Conservation (phyloP, 2,113 vertebrate genomes). For the Prionailurus viverrinus region DNA sequence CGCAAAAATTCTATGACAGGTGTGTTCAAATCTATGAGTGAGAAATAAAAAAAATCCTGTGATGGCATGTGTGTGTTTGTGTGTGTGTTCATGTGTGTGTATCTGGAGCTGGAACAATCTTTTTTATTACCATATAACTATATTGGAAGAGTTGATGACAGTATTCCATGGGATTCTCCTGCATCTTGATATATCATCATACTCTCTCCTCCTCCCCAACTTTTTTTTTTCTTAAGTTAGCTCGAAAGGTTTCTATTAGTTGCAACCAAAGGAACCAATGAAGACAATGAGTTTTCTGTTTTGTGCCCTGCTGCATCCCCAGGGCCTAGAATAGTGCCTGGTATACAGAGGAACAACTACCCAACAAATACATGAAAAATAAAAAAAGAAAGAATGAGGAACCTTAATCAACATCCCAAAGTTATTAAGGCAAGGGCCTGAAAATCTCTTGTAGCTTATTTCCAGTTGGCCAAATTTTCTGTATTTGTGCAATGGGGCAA, state of each 20-base stretch:
- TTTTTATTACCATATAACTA: background rate
- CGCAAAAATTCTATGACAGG: background rate
- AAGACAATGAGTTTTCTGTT: background rate
- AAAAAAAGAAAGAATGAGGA: background rate
- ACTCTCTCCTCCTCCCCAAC: background rate
- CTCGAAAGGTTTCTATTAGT: background rate
- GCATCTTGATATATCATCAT: background rate
- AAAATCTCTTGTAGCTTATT: slow-evolving; percentile 59
- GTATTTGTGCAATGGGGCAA: slow-evolving; percentile 46
- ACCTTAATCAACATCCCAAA: slow-evolving; percentile 12
- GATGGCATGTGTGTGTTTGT: background rate
- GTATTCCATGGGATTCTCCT: background rate
- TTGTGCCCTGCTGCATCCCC: background rate
- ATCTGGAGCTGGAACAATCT: background rate
- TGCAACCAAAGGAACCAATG: background rate
- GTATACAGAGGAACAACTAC: background rate
- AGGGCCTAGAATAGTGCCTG: background rate
- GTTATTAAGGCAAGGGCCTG: slow-evolving; percentile 52
- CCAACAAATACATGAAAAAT: slow-evolving; percentile 29
- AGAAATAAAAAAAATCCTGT: background rate
- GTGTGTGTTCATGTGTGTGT: background rate
- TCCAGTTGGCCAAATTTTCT: slow-evolving; percentile 67
- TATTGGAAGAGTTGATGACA: background rate
- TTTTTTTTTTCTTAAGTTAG: background rate
- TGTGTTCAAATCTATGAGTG: background rate